Evolutionary conservation across 1,140 invertebrate species (phyloP), one percentile per base, ranked within the genome.

Genomic region (Argopecten irradians): DNA sequence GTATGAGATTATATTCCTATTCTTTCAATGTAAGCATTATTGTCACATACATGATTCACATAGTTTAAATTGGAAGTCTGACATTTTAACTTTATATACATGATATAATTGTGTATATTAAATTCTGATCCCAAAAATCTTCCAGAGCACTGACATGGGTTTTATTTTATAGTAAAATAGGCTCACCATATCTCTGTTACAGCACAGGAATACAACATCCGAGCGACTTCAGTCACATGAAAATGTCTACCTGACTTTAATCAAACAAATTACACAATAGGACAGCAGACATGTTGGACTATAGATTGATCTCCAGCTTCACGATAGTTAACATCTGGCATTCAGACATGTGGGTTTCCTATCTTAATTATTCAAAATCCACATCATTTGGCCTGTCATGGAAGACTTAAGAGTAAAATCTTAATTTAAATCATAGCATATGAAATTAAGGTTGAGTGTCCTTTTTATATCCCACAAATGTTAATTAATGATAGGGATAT

Each of bases 351-450:
- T 5, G n/a, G 55, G 55, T 71, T 71, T 71, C n/a, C 22, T 71
- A 71, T 71, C 28, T 71, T 71, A 71, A 71, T 28, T 71, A 71
- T 71, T 71, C n/a, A 71, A 71, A 71, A 71, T 71, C 55, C 55
- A 71, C 55, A 71, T 71, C 1, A 71, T 3, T n/a, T n/a, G 5
- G 28, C 55, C 55, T 71, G 55, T 5, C 1, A 16, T 71, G 22
- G 8, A 5, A 28, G 55, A n/a, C 28, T 11, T 71, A 71, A 71
- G 28, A 71, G 55, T 28, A 71, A 71, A 71, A 5, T 5, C 22
- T 28, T 71, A 11, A 71, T 71, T 28, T 71, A n/a, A 28, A 71
- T 8, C 22, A 71, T n/a, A 28, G 22, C 11, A 5, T 28, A n/a
- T 8, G 2, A 7, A 22, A 71, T 71, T n/a, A 39, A n/a, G 55